Evolutionary conservation across 2,888 invertebrate species (phyloP).

Genomic region (Sclerodermus sp.): DNA sequence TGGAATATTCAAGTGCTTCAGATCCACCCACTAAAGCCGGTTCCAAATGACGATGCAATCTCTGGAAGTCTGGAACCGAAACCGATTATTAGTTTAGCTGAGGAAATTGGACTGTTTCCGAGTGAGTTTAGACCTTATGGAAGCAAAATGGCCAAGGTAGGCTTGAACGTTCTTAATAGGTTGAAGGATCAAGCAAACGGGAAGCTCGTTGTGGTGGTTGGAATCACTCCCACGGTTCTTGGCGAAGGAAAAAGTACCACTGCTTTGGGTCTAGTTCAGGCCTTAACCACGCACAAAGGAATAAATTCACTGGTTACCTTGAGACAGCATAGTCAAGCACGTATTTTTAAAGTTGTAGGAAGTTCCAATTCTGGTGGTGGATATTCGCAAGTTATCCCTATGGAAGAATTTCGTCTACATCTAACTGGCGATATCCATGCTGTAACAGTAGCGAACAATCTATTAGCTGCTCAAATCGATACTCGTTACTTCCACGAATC

Average conservation of each 20-base stretch:
- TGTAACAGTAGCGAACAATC: slow-evolving; percentile 95
- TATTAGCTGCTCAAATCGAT: slow-evolving; percentile 96
- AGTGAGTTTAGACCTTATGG: slow-evolving; percentile 90
- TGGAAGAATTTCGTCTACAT: slow-evolving; percentile 99
- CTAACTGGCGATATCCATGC: slow-evolving; percentile 98
- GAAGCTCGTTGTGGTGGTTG: slow-evolving; percentile 93
- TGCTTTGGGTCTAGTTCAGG: slow-evolving; percentile 89
- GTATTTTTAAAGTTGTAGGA: slow-evolving; percentile 98
- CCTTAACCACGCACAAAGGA: slow-evolving; percentile 80
- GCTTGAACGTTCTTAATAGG: slow-evolving; percentile 77
- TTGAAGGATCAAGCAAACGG: slow-evolving; percentile 72
- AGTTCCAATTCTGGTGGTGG: slow-evolving; percentile 99
- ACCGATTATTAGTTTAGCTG: slow-evolving; percentile 73
- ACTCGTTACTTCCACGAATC: slow-evolving; percentile 95
- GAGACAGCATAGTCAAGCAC: slow-evolving; percentile 97
- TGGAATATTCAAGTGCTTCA: slow-evolving; percentile 77
- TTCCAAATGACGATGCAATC: slow-evolving; percentile 92
- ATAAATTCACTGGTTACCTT: slow-evolving; percentile 91
- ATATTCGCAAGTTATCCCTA: slow-evolving; percentile 95
- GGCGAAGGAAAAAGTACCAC: slow-evolving; percentile 99
- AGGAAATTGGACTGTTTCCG: slow-evolving; percentile 80
- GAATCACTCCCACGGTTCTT: slow-evolving; percentile 97
- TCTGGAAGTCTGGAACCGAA: slow-evolving; percentile 88
- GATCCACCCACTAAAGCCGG: slow-evolving; percentile 68
- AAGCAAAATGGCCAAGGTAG: slow-evolving; percentile 91